Percentiles rank a stretch among this genome's conserved stretches.
phyloP scores from a whole-genome alignment of 2,113 vertebrate species.

The Misgurnus mizolepis region DNA sequence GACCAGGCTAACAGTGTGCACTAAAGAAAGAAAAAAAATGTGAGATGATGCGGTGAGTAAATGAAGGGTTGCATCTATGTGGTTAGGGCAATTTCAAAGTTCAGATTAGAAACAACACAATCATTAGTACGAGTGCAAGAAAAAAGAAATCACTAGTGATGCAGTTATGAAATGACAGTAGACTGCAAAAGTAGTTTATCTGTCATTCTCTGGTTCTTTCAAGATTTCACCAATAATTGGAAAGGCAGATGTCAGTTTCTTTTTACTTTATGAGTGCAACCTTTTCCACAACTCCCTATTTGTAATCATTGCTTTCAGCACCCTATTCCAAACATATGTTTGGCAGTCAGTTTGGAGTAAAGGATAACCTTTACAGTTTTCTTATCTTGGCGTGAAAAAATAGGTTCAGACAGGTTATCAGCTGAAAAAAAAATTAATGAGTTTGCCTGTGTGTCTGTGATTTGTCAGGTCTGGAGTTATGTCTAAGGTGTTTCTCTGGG shows the following conservation, averaged over 20 bases:
- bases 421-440: slow-evolving; percentile 58
- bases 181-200: slow-evolving; percentile 44
- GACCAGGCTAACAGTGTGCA: background rate
- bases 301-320: slow-evolving; percentile 62
- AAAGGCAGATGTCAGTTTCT: slow-evolving; percentile 58
- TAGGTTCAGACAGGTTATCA: slow-evolving; percentile 56
- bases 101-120: slow-evolving; percentile 47
- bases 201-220: slow-evolving; percentile 53
- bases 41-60: background rate
- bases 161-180: slow-evolving; percentile 50
- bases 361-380: slow-evolving; percentile 51
- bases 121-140: slow-evolving; percentile 26
- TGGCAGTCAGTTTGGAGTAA: slow-evolving; percentile 60
- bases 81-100: slow-evolving; percentile 50
- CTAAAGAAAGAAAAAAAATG: slow-evolving; percentile 29
- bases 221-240: slow-evolving; percentile 58
- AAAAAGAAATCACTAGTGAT: slow-evolving; percentile 40
- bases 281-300: slow-evolving; percentile 43
- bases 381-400: slow-evolving; percentile 56
- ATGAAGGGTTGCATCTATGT: slow-evolving; percentile 6
- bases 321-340: slow-evolving; percentile 51
- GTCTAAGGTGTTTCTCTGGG: background rate
- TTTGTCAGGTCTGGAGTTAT: slow-evolving; percentile 1
- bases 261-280: slow-evolving; percentile 43
- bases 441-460: slow-evolving; percentile 9